phyloP scores from a whole-genome alignment of 2,888 invertebrate species.

The Priocnemis perturbator region DNA sequence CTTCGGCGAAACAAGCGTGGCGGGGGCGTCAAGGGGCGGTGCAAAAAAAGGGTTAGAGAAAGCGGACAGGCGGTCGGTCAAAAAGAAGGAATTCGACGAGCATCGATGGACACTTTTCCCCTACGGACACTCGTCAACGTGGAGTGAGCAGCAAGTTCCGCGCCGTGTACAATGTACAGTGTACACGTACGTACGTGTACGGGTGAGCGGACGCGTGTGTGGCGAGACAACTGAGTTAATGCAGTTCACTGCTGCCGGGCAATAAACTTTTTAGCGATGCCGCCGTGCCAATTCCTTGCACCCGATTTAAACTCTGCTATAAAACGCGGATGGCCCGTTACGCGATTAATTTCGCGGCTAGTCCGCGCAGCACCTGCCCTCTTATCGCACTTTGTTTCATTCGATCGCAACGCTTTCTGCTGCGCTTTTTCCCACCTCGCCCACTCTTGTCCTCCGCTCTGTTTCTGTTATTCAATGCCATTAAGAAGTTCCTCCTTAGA shows the following conservation, averaged over 20 bases:
- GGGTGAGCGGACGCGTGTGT: conserved; percentile 15
- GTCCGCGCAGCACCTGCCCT: conserved; percentile 3
- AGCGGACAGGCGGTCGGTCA: neutral
- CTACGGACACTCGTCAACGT: conserved; percentile 42
- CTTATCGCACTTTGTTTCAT: neutral
- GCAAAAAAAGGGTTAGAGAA: conserved; percentile 14
- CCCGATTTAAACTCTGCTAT: conserved; percentile 50
- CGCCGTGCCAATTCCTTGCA: conserved; percentile 40
- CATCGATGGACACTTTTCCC: conserved; percentile 44
- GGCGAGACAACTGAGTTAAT: conserved; percentile 50
- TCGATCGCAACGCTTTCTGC: neutral
- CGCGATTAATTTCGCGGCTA: conserved; percentile 54
- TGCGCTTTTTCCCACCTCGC: neutral
- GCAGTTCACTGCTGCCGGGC: conserved; percentile 52
- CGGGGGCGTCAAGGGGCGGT: neutral
- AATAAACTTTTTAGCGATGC: conserved; percentile 60
- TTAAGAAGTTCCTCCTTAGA: too few species aligned
- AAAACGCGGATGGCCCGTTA: conserved; percentile 38
- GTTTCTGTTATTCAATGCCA: too few species aligned
- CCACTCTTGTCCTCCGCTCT: too few species aligned
- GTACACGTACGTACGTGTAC: conserved; percentile 13
- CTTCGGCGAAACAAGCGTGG: conserved; percentile 27
- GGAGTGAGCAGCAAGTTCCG: neutral
- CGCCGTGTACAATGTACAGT: neutral
- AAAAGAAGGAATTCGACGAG: conserved; percentile 4